These are phyloP conservation scores for Lasius fuliginosus DNA, from an alignment of 2,888 invertebrate genomes.

Conservation along the genomic window DNA sequence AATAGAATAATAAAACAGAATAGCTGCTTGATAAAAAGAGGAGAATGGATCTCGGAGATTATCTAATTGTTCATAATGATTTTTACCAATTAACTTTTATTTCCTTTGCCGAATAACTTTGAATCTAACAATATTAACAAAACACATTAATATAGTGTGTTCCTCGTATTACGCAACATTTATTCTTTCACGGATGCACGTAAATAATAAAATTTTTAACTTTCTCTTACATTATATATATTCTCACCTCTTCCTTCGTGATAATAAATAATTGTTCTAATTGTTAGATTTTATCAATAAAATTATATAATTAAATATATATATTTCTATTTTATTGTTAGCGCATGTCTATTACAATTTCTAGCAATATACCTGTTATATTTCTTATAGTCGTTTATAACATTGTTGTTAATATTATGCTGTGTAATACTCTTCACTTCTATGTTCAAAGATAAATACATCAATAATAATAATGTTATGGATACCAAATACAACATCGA, in stretches of 20 bases:
- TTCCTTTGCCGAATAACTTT: not conserved
- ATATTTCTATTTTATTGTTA: not conserved
- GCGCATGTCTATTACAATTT: slow-evolving; percentile 9
- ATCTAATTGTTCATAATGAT: not conserved
- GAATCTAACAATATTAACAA: not conserved
- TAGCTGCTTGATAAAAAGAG: not conserved
- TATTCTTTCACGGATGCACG: not conserved
- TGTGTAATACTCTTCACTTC: slow-evolving; percentile 3
- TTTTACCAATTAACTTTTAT: not conserved
- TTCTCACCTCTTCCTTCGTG: not conserved
- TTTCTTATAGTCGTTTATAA: slow-evolving; percentile 32
- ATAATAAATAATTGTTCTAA: not conserved
- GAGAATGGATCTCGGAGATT: not conserved
- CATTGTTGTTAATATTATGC: slow-evolving; percentile 8
- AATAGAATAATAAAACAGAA: no score
- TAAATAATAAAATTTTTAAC: not conserved
- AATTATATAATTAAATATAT: not conserved
- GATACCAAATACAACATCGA: slow-evolving; percentile 12
- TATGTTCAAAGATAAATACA: slow-evolving; percentile 10
- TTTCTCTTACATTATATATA: not conserved
- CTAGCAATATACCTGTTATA: slow-evolving; percentile 19
- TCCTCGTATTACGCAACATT: not conserved
- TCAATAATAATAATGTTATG: not conserved
- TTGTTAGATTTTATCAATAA: not conserved
- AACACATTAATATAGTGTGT: not conserved